Percentiles rank a stretch among this genome's conserved stretches.
These are phyloP conservation scores for Zaprionus nigranus DNA, from an alignment of 1,140 invertebrate species.

Conservation along the genomic window DNA sequence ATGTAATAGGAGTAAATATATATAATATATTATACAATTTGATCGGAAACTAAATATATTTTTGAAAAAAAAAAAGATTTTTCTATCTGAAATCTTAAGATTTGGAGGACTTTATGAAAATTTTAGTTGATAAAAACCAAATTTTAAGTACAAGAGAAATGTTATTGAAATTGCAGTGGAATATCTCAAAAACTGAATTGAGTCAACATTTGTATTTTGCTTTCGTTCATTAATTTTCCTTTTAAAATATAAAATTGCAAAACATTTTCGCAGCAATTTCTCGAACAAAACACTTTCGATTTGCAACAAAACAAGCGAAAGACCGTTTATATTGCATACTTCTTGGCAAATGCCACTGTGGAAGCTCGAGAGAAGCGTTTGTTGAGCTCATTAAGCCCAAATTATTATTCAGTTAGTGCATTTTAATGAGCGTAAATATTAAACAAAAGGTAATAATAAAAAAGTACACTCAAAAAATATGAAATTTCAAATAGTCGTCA, in stretches of 20 bases:
- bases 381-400: background rate
- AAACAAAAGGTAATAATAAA: background rate
- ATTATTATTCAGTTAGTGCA: background rate
- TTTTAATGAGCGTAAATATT: background rate
- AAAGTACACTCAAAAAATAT: slow-evolving; percentile 4
- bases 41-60: background rate
- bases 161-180: too few relatives aligned
- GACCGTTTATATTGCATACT: background rate
- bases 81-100: background rate
- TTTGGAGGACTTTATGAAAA: too few relatives aligned
- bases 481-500: background rate
- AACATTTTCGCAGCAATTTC: background rate
- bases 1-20: background rate
- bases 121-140: too few relatives aligned
- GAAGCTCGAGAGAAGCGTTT: background rate
- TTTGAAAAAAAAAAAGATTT: too few relatives aligned
- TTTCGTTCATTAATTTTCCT: background rate
- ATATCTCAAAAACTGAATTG: background rate
- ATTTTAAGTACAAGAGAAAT: too few relatives aligned
- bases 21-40: background rate
- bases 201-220: background rate
- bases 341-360: background rate
- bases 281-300: background rate
- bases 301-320: background rate
- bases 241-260: background rate